phyloP scores from a whole-genome alignment of 2,888 invertebrate genomes.

The Cynaeus angustus region DNA sequence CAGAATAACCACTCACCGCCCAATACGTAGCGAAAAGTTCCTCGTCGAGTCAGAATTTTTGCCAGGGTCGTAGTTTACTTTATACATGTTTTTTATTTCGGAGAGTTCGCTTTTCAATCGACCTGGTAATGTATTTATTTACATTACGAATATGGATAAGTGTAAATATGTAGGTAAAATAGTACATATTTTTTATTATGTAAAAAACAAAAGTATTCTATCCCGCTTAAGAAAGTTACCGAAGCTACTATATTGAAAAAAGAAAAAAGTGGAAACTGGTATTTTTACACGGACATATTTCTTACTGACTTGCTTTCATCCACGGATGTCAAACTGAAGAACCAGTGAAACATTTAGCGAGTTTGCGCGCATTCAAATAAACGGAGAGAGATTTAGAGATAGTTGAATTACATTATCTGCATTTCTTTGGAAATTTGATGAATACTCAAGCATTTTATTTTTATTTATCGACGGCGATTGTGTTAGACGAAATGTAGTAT shows the following conservation, averaged over 20 bases:
- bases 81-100: conserved; percentile 56
- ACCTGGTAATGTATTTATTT: conserved; percentile 50
- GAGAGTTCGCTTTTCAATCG: conserved; percentile 56
- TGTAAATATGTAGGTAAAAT: conserved; percentile 50
- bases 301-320: conserved; percentile 23
- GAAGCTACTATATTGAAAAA: conserved; percentile 18
- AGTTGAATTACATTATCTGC: conserved; percentile 41
- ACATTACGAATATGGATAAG: conserved; percentile 28
- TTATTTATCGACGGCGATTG: conserved; percentile 37
- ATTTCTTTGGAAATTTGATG: conserved; percentile 38
- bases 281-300: conserved; percentile 47
- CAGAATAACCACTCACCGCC: conserved; percentile 60
- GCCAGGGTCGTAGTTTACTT: conserved; percentile 48
- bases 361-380: conserved; percentile 2
- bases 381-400: conserved; percentile 50
- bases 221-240: conserved; percentile 39
- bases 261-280: conserved; percentile 28
- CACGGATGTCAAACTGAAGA: conserved; percentile 1
- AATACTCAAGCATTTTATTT: conserved; percentile 51
- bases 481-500: conserved; percentile 19
- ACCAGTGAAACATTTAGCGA: conserved; percentile 10
- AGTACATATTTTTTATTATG: conserved; percentile 47
- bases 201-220: conserved; percentile 41
- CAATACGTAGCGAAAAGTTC: conserved; percentile 66
- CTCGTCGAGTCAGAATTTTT: conserved; percentile 41